Conservation (phyloP, 2,797 vertebrate genomes). For the Onychomys torridus region DNA sequence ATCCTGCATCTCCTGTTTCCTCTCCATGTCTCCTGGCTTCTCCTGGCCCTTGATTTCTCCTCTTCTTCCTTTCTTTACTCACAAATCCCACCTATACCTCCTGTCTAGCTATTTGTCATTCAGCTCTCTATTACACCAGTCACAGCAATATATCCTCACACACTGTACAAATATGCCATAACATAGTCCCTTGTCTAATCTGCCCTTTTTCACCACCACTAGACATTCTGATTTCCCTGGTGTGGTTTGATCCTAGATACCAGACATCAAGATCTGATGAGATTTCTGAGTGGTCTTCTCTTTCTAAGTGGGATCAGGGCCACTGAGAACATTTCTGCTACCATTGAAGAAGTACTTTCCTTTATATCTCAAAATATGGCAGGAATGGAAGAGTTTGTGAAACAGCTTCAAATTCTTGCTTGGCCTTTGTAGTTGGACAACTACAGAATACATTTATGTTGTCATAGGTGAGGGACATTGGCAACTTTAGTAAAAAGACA, state of each 20-base stretch:
- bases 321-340: background rate
- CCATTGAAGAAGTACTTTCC: background rate
- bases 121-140: background rate
- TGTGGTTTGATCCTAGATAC: background rate
- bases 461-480: background rate
- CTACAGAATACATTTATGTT: background rate
- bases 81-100: background rate
- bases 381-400: background rate
- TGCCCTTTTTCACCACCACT: too few species aligned
- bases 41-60: background rate
- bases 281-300: background rate
- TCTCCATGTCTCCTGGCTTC: background rate
- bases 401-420: background rate
- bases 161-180: background rate
- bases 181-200: background rate
- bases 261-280: background rate
- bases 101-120: background rate
- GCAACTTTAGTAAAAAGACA: background rate
- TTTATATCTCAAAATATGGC: background rate
- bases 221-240: background rate
- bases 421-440: background rate
- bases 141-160: background rate
- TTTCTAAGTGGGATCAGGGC: background rate
- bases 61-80: background rate
- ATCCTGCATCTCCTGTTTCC: background rate